Evolutionary conservation across 2,113 vertebrate species (phyloP).

Genomic region (Bubo scandiacus): DNA sequence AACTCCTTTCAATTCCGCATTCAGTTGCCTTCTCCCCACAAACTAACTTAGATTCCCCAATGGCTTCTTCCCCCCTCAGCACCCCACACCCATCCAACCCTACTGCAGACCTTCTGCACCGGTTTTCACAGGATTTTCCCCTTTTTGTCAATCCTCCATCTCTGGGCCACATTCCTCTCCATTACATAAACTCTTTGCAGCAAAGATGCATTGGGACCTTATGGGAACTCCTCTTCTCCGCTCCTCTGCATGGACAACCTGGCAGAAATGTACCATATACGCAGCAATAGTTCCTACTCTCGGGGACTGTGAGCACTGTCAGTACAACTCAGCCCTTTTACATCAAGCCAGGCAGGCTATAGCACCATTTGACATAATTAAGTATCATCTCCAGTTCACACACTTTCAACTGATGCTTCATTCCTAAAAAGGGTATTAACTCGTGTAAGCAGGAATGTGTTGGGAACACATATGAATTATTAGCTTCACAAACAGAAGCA

Average conservation of each 20-base stretch:
- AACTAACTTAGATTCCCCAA: background rate
- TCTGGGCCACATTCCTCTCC: background rate
- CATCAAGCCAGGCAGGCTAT: background rate
- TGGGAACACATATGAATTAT: background rate
- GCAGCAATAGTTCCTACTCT: background rate
- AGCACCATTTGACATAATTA: background rate
- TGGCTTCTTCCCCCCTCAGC: accelerated
- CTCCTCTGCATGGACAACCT: background rate
- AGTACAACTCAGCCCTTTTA: background rate
- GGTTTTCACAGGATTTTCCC: background rate
- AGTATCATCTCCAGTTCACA: background rate
- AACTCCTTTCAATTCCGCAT: background rate
- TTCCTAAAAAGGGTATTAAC: background rate
- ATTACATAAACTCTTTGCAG: background rate
- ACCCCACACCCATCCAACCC: background rate
- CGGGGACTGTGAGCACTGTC: background rate
- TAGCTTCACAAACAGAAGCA: background rate
- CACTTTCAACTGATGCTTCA: background rate
- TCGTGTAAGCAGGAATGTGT: background rate
- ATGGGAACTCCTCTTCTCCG: background rate
- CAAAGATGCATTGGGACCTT: background rate
- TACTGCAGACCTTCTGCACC: background rate
- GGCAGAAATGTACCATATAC: background rate
- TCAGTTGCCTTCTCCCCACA: background rate
- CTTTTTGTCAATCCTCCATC: background rate